These are phyloP conservation scores for Petrocephalus schoutedeni DNA, from an alignment of 2,797 vertebrate genomes.

Conservation along the genomic window DNA sequence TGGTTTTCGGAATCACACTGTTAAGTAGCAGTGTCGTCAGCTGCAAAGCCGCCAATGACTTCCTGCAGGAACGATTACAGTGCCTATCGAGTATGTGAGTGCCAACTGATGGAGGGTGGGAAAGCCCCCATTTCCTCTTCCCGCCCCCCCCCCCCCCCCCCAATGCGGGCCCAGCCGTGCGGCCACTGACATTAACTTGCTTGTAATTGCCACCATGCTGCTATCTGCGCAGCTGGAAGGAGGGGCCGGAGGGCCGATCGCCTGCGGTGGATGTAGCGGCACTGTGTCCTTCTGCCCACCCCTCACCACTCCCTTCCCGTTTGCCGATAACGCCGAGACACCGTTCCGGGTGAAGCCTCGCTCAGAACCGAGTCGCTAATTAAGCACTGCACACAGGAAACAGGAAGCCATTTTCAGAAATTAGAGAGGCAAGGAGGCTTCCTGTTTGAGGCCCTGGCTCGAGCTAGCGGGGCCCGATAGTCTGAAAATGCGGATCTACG, in stretches of 20 bases:
- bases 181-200: neutral
- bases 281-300: neutral
- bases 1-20: neutral
- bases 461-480: neutral
- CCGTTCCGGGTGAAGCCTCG: constrained; percentile 5
- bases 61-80: neutral
- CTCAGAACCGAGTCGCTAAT: constrained; percentile 58
- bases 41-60: neutral
- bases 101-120: neutral
- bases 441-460: neutral
- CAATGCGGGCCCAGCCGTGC: neutral
- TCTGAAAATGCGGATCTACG: neutral
- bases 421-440: constrained; percentile 29
- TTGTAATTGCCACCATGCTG: neutral
- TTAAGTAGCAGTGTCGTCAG: neutral
- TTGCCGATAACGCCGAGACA: neutral
- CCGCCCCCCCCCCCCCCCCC: neutral
- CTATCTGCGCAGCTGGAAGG: neutral
- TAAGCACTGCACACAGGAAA: constrained; percentile 58
- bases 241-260: neutral
- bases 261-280: neutral
- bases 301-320: neutral
- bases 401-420: constrained; percentile 57
- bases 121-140: neutral
- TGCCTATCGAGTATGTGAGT: neutral